Percentiles rank a stretch among this genome's conserved stretches.
Evolutionary conservation across 2,888 invertebrate genomes (phyloP).

Genomic region (Tuberolachnus salignus): DNA sequence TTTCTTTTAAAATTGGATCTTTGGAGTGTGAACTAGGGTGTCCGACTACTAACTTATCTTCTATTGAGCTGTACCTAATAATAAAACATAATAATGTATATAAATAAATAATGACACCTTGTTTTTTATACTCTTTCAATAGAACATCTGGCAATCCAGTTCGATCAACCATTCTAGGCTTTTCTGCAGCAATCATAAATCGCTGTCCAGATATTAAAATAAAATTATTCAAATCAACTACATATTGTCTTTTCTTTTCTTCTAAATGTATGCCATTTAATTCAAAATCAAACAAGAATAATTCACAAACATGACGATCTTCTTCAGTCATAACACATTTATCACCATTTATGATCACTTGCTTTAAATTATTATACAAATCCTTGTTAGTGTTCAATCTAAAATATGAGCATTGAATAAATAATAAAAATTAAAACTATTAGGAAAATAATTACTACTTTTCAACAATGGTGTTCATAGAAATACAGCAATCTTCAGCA

Average conservation of each 20-base stretch:
- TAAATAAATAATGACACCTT: neutral
- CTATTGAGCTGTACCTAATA: conserved; percentile 19
- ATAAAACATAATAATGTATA: neutral
- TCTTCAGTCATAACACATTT: conserved; percentile 70
- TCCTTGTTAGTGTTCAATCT: conserved; percentile 89
- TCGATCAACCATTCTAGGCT: conserved; percentile 72
- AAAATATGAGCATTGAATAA: conserved; percentile 44
- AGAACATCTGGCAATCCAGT: conserved; percentile 68
- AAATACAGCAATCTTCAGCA: conserved; percentile 88
- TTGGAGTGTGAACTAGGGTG: conserved; percentile 60
- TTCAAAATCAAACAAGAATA: conserved; percentile 96
- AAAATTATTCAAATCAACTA: conserved; percentile 84
- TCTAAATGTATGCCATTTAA: conserved; percentile 95
- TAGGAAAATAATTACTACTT: conserved; percentile 67
- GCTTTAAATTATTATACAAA: conserved; percentile 78
- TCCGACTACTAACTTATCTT: conserved; percentile 9
- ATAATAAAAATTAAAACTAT: neutral
- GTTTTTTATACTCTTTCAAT: conserved; percentile 64
- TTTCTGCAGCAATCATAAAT: conserved; percentile 78
- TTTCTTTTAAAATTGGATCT: conserved; percentile 80
- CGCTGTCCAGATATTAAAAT: conserved; percentile 81
- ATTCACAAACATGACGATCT: conserved; percentile 83
- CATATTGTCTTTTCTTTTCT: conserved; percentile 72
- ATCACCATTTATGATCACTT: conserved; percentile 76
- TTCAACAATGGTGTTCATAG: conserved; percentile 91